Base-by-base conservation (phyloP, 2,113 vertebrate species). In the Balaenoptera acutorostrata region DNA sequence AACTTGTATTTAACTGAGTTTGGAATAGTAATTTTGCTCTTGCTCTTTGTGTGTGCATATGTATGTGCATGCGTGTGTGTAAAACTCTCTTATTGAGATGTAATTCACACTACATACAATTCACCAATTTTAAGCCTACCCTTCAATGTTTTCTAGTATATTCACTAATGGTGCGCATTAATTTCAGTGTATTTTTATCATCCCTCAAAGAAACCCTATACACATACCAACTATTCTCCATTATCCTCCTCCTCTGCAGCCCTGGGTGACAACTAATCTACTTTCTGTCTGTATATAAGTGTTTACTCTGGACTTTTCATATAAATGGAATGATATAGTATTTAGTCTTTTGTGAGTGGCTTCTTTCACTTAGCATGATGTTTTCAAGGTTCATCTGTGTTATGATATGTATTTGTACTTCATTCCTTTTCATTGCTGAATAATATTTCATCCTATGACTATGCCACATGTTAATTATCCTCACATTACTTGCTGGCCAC, bases 341-440 rank as follows among this genome's bases (percentile, higher is more conserved):
- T 4, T 17, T 33, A 33, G 0, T 11, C 11, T 92, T 88, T 41
- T n/a, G 23, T 25, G 57, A 21, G 12, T 55, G 44, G 33, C 6
- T 95, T 68, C 27, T 64, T 74, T 74, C 49, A 55, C 11, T 44
- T 59, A 21, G 3, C 1, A 13, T 49, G n/a, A 4, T 41, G 20
- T 49, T 85, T 68, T 68, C 23, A 71, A 86, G 61, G 9, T 6
- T 83, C 6, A 15, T 36, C 59, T 25, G 1, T 25, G 4, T 27
- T 64, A 0, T 14, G 13, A 6, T 12, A 1, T 25, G 11, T 14
- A 1, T 44, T 3, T 13, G 7, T 23, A 33, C 1, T 44, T 59
- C 6, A 49, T 61, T 44, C 75, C 8, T 78, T 31, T 83, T 71
- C 10, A 25, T 36, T 57, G 33, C 21, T 31, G 36, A 77, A 1